Conservation (phyloP, 2,888 invertebrate genomes). For the Pasiphila rectangulata region DNA sequence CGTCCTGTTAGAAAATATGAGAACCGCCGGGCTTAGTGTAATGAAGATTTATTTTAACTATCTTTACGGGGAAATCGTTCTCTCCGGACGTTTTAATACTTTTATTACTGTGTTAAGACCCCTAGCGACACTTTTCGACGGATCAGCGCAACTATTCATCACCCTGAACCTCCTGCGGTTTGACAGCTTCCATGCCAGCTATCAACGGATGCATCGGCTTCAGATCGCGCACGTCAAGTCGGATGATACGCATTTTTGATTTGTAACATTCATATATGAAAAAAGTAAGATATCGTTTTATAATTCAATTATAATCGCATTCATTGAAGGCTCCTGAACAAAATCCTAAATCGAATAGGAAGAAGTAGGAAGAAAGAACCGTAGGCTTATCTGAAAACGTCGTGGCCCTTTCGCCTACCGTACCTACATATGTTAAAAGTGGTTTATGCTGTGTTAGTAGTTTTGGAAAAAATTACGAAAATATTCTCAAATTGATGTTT, state of each 20-base stretch:
- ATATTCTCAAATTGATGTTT: not conserved
- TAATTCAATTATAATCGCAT: too few relatives aligned
- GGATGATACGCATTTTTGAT: too few relatives aligned
- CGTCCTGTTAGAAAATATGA: conserved; percentile 66
- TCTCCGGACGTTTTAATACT: conserved; percentile 31
- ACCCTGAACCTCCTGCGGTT: too few relatives aligned
- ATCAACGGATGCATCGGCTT: too few relatives aligned
- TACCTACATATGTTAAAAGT: not conserved
- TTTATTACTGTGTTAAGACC: conserved; percentile 15
- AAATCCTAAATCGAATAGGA: too few relatives aligned
- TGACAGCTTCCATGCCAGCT: too few relatives aligned
- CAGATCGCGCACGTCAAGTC: too few relatives aligned
- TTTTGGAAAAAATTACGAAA: not conserved
- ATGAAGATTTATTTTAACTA: conserved; percentile 72
- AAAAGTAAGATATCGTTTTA: too few relatives aligned
- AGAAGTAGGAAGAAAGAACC: too few relatives aligned
- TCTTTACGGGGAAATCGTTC: conserved; percentile 51
- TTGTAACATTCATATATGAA: too few relatives aligned
- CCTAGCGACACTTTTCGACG: not conserved
- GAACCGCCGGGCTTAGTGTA: conserved; percentile 59
- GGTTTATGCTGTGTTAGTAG: not conserved
- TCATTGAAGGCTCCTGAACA: too few relatives aligned
- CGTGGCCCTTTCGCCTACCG: not conserved
- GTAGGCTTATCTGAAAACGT: conserved; percentile 3
- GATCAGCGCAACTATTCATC: too few relatives aligned